These are phyloP conservation scores for Ctenoplectra terminalis DNA, from an alignment of 1,140 invertebrate species.

Conservation along the genomic window DNA sequence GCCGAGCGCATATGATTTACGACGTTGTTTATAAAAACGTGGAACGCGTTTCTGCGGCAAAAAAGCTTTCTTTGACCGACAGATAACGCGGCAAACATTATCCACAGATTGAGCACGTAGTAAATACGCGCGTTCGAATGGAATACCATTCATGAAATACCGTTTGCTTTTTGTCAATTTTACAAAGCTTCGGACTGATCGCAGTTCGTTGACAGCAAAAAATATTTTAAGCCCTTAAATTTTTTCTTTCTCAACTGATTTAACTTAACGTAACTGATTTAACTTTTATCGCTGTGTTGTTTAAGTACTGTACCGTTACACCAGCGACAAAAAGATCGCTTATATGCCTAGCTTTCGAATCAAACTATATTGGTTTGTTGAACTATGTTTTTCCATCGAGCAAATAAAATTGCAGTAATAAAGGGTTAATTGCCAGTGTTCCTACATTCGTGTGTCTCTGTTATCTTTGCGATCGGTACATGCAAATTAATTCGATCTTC, in stretches of 20 bases:
- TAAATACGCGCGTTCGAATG: constrained; percentile 17
- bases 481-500: constrained; percentile 52
- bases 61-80: not conserved
- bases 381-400: too few relatives aligned
- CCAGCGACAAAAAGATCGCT: too few relatives aligned
- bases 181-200: not conserved
- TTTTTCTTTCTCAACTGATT: too few relatives aligned
- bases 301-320: too few relatives aligned
- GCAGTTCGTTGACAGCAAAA: constrained; percentile 1
- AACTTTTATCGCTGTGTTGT: too few relatives aligned
- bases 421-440: not conserved
- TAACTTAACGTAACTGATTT: too few relatives aligned
- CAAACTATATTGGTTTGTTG: too few relatives aligned
- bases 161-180: not conserved
- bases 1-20: constrained; percentile 7
- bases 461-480: constrained; percentile 35
- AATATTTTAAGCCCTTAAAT: too few relatives aligned
- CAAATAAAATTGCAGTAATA: not conserved
- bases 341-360: too few relatives aligned
- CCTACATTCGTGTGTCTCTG: not conserved
- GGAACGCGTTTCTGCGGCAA: not conserved
- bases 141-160: constrained; percentile 22
- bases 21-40: constrained; percentile 21
- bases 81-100: not conserved
- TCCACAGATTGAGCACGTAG: constrained; percentile 12